Evolutionary conservation across 2,888 invertebrate genomes (phyloP).

Genomic region (Hanleya hanleyi): DNA sequence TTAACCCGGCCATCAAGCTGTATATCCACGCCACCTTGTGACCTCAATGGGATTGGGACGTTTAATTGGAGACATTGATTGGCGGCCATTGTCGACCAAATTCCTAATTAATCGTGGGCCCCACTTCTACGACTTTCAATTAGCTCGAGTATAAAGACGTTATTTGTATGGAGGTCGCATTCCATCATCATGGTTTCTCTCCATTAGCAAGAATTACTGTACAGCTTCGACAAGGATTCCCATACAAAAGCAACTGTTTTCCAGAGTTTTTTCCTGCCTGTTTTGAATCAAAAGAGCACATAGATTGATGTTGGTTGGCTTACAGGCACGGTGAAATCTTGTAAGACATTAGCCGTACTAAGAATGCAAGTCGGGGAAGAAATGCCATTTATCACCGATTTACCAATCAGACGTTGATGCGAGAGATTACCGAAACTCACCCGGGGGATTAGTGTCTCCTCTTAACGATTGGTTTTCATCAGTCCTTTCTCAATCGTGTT

Average conservation of each 20-base stretch:
- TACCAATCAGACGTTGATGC: conserved; percentile 4
- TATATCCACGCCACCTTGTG: too few relatives aligned
- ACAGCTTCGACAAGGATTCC: too few relatives aligned
- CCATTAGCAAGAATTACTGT: not conserved
- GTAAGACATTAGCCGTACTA: not conserved
- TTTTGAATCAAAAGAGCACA: not conserved
- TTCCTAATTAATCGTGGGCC: conserved; percentile 1
- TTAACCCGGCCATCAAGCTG: too few relatives aligned
- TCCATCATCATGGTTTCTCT: not conserved
- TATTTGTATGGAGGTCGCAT: not conserved
- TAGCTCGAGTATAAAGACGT: not conserved
- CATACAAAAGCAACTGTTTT: not conserved
- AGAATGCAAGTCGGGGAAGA: not conserved
- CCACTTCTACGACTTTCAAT: conserved; percentile 2
- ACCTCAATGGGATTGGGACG: not conserved
- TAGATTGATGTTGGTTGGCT: not conserved
- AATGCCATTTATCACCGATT: conserved; percentile 5
- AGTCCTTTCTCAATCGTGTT: not conserved
- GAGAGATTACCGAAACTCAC: not conserved
- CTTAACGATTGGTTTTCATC: conserved; percentile 1
- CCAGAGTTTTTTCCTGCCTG: not conserved
- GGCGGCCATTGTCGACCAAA: not conserved
- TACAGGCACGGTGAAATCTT: not conserved
- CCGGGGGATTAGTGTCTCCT: conserved; percentile 2
- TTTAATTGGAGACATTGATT: conserved; percentile 6